Percentiles rank a stretch among this genome's conserved stretches.
phyloP scores from a whole-genome alignment of 2,113 vertebrate species.

The Ophthalmolycus amberensis region DNA sequence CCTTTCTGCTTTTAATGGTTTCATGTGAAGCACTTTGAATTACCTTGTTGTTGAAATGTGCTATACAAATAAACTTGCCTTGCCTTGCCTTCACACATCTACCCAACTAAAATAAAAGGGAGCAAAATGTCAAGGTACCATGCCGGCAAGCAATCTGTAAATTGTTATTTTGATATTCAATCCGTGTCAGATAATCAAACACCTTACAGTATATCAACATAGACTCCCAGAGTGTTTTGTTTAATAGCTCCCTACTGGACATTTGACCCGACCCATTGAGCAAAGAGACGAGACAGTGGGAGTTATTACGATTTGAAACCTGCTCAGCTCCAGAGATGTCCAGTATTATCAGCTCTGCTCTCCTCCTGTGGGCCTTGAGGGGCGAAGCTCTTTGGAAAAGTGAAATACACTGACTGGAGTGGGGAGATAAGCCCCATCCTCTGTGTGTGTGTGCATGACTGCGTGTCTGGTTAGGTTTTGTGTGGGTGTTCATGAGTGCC shows the following conservation, averaged over 20 bases:
- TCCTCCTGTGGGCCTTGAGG: conserved; percentile 42
- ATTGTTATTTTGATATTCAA: conserved; percentile 15
- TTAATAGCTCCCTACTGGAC: conserved; percentile 33
- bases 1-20: too few relatives aligned
- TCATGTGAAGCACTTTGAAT: too few relatives aligned
- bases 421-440: conserved; percentile 65
- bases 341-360: conserved; percentile 54
- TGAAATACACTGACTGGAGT: conserved; percentile 53
- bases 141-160: neutral
- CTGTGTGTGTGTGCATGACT: conserved; percentile 14
- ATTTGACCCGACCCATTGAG: conserved; percentile 67
- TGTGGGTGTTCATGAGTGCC: conserved; percentile 68
- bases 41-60: too few relatives aligned
- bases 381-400: conserved; percentile 64
- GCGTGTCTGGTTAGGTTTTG: conserved; percentile 50
- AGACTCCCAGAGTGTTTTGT: conserved; percentile 34
- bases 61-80: too few relatives aligned
- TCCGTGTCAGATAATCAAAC: conserved; percentile 30
- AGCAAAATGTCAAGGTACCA: neutral
- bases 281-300: conserved; percentile 42
- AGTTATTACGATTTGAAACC: conserved; percentile 57
- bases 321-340: conserved; percentile 55
- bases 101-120: neutral
- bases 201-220: conserved; percentile 12
- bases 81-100: neutral